Percentiles rank a stretch among this genome's conserved stretches.
These are phyloP conservation scores for Diaphora mendica DNA, from an alignment of 2,888 invertebrate species.

Conservation along the genomic window DNA sequence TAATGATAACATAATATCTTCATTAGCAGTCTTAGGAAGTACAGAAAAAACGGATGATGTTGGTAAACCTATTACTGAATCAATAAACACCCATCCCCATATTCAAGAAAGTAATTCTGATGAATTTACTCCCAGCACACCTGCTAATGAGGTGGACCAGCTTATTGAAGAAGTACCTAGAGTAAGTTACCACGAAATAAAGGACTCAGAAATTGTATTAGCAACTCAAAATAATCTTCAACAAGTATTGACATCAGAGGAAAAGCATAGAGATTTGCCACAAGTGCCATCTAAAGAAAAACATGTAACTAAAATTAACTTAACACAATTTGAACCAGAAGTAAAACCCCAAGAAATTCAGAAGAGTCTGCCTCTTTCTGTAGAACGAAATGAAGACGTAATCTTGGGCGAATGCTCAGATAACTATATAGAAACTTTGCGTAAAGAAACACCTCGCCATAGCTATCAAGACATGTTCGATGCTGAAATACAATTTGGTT, in stretches of 20 bases:
- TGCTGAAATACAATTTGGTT: slow-evolving; percentile 60
- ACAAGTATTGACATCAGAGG: neutral
- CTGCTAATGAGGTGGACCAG: neutral
- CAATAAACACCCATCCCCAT: neutral
- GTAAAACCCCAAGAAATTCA: slow-evolving; percentile 16
- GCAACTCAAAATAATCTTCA: slow-evolving; percentile 30
- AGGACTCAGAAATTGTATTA: slow-evolving; percentile 57
- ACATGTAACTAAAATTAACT: neutral
- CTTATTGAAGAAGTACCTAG: neutral
- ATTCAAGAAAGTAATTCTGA: neutral
- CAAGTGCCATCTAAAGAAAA: neutral
- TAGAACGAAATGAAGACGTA: slow-evolving; percentile 16
- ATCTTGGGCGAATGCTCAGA: slow-evolving; percentile 19
- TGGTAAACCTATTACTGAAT: neutral
- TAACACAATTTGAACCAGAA: slow-evolving; percentile 1
- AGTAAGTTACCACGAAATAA: slow-evolving; percentile 54
- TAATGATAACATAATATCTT: neutral
- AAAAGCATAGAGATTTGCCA: neutral
- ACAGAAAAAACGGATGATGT: neutral
- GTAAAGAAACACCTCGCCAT: slow-evolving; percentile 54
- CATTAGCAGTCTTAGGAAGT: neutral
- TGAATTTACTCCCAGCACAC: neutral
- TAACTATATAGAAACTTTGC: slow-evolving; percentile 29
- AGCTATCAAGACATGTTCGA: slow-evolving; percentile 65
- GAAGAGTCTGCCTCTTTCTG: slow-evolving; percentile 18